These are phyloP conservation scores for Thripadectes ignobilis DNA, from an alignment of 2,797 vertebrate genomes.

Conservation along the genomic window DNA sequence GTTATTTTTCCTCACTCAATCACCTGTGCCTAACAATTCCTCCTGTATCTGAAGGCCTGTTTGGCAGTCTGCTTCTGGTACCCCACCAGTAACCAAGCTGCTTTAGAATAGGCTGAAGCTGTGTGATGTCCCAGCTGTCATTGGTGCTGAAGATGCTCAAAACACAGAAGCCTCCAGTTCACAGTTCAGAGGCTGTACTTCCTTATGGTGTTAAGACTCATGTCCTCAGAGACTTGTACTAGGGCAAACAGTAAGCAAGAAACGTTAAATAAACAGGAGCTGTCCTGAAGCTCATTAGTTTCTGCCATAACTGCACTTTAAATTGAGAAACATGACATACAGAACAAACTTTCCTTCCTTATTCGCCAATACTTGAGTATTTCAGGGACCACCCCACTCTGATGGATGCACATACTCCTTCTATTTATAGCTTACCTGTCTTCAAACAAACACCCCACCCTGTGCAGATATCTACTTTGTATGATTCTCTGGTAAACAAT, in stretches of 20 bases:
- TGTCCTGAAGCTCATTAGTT: neutral
- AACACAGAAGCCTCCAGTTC: neutral
- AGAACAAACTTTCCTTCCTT: neutral
- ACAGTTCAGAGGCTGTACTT: neutral
- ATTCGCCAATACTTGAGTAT: constrained; percentile 6
- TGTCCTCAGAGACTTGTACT: neutral
- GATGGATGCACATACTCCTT: constrained; percentile 13
- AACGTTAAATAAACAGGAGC: neutral
- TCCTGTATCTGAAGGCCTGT: neutral
- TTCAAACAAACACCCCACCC: neutral
- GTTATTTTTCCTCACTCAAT: neutral
- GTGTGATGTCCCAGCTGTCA: neutral
- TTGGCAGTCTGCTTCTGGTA: neutral
- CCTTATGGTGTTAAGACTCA: neutral
- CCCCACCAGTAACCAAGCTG: neutral
- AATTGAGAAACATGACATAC: neutral
- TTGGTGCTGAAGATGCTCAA: neutral
- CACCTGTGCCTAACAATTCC: neutral
- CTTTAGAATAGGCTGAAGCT: neutral
- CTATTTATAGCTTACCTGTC: constrained; percentile 45
- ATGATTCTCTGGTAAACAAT: neutral
- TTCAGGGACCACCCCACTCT: constrained; percentile 25
- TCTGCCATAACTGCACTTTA: constrained; percentile 38
- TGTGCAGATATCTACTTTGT: neutral
- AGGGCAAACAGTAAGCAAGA: neutral